Evolutionary conservation across 2,797 vertebrate species (phyloP).

Genomic region (Acipenser transmontanus): DNA sequence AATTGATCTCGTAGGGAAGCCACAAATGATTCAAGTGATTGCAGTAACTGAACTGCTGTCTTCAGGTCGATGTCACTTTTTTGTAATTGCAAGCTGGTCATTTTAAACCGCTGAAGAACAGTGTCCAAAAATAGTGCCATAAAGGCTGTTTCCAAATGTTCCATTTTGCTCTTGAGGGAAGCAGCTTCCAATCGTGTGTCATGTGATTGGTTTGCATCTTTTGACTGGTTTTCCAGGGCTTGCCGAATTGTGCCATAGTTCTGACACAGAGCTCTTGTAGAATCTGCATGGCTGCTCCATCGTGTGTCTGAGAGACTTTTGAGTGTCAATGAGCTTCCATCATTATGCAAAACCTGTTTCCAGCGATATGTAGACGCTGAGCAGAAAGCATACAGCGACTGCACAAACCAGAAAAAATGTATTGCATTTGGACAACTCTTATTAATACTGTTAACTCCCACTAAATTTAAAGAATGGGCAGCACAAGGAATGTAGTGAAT

Average conservation of each 20-base stretch:
- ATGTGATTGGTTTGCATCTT: neutral
- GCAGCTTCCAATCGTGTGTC: neutral
- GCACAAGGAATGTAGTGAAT: neutral
- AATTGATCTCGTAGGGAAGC: conserved; percentile 1
- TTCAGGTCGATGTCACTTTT: conserved; percentile 8
- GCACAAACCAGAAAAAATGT: neutral
- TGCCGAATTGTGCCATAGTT: neutral
- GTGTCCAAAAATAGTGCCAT: neutral
- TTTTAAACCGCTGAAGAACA: conserved; percentile 5
- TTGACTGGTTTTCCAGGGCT: neutral
- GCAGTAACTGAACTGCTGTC: conserved; percentile 7
- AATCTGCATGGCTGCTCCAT: conserved; percentile 8
- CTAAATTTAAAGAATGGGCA: conserved; percentile 5
- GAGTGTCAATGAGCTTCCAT: neutral
- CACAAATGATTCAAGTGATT: neutral
- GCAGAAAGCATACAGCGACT: neutral
- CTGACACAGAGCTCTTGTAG: neutral
- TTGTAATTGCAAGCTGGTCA: conserved; percentile 1
- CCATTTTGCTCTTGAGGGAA: neutral
- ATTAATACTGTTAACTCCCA: conserved; percentile 1
- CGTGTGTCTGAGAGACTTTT: neutral
- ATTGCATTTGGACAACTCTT: conserved; percentile 10
- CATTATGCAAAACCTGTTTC: neutral
- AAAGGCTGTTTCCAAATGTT: neutral
- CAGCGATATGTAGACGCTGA: neutral